Percentiles rank a stretch among this genome's conserved stretches.
phyloP scores from a whole-genome alignment of 53 echinoderm and acorn worm species.

The Stichopus horrens region DNA sequence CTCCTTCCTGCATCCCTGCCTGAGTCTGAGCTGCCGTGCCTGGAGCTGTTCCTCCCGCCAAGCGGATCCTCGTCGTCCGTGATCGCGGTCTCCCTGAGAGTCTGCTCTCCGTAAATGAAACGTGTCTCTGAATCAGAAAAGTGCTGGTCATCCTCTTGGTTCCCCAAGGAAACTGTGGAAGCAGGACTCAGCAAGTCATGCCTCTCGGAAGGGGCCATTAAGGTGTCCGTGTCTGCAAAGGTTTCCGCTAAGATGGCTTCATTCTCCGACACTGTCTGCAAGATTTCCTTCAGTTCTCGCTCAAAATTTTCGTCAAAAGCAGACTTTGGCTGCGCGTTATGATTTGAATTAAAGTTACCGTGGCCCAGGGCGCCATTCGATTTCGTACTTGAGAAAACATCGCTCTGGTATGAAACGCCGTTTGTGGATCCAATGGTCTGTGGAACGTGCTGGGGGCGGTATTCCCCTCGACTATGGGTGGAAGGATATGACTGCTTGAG shows the following conservation, averaged over 20 bases:
- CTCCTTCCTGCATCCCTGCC: constrained; percentile 6
- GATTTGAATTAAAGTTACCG: constrained; percentile 74
- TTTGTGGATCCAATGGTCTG: neutral
- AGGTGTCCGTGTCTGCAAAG: constrained; percentile 62
- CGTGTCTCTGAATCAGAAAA: constrained; percentile 41
- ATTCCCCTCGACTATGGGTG: constrained; percentile 50
- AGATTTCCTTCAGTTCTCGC: constrained; percentile 79
- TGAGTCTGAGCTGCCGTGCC: constrained; percentile 49
- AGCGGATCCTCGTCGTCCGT: constrained; percentile 72
- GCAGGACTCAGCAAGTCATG: constrained; percentile 50
- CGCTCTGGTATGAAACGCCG: neutral
- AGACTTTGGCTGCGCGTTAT: constrained; percentile 55
- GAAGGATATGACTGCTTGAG: constrained; percentile 54
- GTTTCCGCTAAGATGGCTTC: constrained; percentile 71
- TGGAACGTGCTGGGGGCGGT: constrained; percentile 26
- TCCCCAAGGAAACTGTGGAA: constrained; percentile 59
- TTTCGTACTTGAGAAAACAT: neutral
- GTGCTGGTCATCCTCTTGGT: constrained; percentile 45
- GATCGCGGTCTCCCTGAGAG: constrained; percentile 81
- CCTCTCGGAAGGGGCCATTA: constrained; percentile 47
- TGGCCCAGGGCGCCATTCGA: constrained; percentile 12
- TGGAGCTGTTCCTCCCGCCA: constrained; percentile 58
- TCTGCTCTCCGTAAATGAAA: constrained; percentile 61
- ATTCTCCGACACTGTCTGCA: constrained; percentile 78
- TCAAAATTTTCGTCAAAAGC: constrained; percentile 75